These are phyloP conservation scores for Erebia epiphron DNA, from an alignment of 2,888 invertebrate genomes.

Conservation along the genomic window DNA sequence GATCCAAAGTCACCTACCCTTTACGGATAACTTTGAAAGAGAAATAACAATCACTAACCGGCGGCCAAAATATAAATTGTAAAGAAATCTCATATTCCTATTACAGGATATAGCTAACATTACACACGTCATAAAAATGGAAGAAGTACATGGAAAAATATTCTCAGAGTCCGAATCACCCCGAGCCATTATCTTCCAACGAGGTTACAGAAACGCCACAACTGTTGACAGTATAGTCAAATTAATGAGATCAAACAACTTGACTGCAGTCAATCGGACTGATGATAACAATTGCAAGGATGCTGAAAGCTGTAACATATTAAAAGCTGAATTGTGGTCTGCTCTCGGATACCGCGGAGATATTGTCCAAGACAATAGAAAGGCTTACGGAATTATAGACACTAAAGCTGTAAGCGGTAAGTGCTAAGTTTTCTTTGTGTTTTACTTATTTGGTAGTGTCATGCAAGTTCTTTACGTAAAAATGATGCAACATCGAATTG, in stretches of 20 bases:
- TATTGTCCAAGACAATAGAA: slow-evolving; percentile 53
- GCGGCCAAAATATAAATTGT: background rate
- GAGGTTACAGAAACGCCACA: slow-evolving; percentile 67
- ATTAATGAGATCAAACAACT: slow-evolving; percentile 71
- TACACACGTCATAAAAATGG: slow-evolving; percentile 65
- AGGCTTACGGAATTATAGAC: slow-evolving; percentile 81
- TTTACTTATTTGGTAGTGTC: no score
- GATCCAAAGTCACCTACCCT: no score
- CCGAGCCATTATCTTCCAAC: slow-evolving; percentile 64
- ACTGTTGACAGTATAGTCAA: slow-evolving; percentile 63
- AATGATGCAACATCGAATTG: background rate
- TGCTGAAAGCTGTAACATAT: slow-evolving; percentile 56
- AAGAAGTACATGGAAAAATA: slow-evolving; percentile 59
- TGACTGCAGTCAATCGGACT: slow-evolving; percentile 58
- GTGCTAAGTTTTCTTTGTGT: slow-evolving; percentile 32
- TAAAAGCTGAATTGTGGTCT: slow-evolving; percentile 60
- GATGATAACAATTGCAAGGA: slow-evolving; percentile 52
- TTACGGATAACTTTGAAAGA: no score
- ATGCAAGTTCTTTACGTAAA: slow-evolving; percentile 17
- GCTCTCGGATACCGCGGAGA: slow-evolving; percentile 70
- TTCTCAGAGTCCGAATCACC: slow-evolving; percentile 69
- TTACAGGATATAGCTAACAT: slow-evolving; percentile 65
- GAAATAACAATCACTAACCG: no score
- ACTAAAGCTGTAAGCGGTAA: slow-evolving; percentile 79
- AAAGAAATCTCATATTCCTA: background rate